Evolutionary conservation across 92 coral and sea anemone species (phyloP).

Genomic region (Hydrozoanthus gracilis): DNA sequence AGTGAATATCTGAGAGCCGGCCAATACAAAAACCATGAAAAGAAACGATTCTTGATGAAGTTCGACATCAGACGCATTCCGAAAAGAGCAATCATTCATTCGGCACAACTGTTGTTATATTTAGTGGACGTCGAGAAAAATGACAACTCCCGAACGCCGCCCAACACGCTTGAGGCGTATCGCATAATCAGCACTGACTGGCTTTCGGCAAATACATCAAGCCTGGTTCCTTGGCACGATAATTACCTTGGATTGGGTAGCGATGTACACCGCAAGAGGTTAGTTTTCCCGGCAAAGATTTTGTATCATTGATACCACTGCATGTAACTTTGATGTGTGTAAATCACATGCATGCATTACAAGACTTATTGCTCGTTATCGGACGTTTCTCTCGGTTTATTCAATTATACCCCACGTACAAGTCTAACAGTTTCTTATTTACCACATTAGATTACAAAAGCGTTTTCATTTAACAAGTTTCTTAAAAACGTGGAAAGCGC

Average conservation of each 20-base stretch:
- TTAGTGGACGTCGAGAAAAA: constrained; percentile 63
- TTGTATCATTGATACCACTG: not conserved
- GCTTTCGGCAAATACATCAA: constrained; percentile 78
- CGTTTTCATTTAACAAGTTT: too few relatives aligned
- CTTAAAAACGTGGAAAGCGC: too few relatives aligned
- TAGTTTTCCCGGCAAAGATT: not conserved
- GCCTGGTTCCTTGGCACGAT: constrained; percentile 94
- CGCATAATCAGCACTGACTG: constrained; percentile 92
- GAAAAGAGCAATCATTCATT: constrained; percentile 75
- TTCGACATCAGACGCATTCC: constrained; percentile 79
- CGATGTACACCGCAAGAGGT: constrained; percentile 76
- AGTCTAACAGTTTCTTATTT: too few relatives aligned
- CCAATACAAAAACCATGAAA: constrained; percentile 64
- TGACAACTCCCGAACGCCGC: constrained; percentile 42
- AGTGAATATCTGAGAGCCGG: constrained; percentile 81
- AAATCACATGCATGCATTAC: too few relatives aligned
- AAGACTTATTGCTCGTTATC: too few relatives aligned
- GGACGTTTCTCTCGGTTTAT: too few relatives aligned
- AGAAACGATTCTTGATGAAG: constrained; percentile 82
- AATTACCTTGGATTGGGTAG: constrained; percentile 83
- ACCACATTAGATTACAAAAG: too few relatives aligned
- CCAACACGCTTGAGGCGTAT: constrained; percentile 81
- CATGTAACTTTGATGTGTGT: too few relatives aligned
- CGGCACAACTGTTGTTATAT: constrained; percentile 80
- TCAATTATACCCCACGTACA: too few relatives aligned